Evolutionary conservation across 2,797 vertebrate genomes (phyloP), one percentile per base, ranked within the genome.

Genomic region (Tapirus indicus): DNA sequence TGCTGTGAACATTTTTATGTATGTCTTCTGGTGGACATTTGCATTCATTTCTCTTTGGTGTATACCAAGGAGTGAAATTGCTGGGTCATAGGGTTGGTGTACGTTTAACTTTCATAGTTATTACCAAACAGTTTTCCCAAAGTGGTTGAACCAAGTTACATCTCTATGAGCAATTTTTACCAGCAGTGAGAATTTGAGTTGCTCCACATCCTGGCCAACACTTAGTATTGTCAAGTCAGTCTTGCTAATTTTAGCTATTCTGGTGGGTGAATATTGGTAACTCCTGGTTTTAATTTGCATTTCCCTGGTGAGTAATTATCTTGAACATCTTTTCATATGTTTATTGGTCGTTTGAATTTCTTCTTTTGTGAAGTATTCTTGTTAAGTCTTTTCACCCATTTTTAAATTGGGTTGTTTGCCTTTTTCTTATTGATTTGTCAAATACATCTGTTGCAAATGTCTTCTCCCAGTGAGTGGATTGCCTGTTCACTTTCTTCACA

Each of bases 201-300:
- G 49, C 62, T 91, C 35, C 69, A 60, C 12, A n/a, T 69, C 23
- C 56, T 80, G 60, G 47, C 25, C 23, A 35, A 7, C 32, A 71
- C 66, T 78, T 91, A 35, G 27, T 79, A 56, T 20, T 72, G 35
- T 84, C 47, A 58, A 49, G 35, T 85, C 41, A 54, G 66, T 95
- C 54, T 88, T 92, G 54, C 29, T 92, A 35, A 78, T 78, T 93
- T 87, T 58, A 88, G 58, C 64, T 72, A 2, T 93, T 85, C 20
- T 74, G 9, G 7, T 62, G 44, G 41, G 23, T 82, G 14, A 88
- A 13, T 92, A 44, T 71, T 66, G n/a, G 74, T 86, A 91, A 77
- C 23, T 95, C 14, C 47, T 82, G 54, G 47, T 87, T 88, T 91
- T 88, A 95, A 56, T 94, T 95, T 86, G 79, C 32, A 29, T 92